Evolutionary conservation across 2,888 invertebrate species (phyloP).

Genomic region (Cyrtodaria siliqua): DNA sequence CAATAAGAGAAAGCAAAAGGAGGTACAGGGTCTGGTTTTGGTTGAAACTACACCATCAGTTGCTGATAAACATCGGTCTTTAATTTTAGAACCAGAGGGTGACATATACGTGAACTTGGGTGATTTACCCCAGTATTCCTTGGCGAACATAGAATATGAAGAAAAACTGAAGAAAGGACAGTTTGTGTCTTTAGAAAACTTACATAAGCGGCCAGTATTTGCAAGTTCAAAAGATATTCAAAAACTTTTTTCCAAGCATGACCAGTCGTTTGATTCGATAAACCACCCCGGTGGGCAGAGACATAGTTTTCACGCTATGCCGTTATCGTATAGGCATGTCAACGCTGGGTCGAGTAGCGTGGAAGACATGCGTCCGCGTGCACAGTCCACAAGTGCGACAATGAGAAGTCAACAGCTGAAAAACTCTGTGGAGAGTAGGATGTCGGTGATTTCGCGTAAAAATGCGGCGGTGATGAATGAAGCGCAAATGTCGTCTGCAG

Average conservation of each 20-base stretch:
- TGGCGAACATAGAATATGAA: slow-evolving; percentile 49
- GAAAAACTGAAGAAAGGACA: slow-evolving; percentile 61
- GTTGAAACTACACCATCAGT: slow-evolving; percentile 2
- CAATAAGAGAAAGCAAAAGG: slow-evolving; percentile 34
- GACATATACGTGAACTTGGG: slow-evolving; percentile 55
- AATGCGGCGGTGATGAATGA: slow-evolving; percentile 48
- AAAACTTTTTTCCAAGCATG: slow-evolving; percentile 77
- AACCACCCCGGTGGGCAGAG: slow-evolving; percentile 63
- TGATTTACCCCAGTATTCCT: slow-evolving; percentile 59
- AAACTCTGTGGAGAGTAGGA: slow-evolving; percentile 52
- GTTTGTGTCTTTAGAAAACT: slow-evolving; percentile 67
- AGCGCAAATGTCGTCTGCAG: slow-evolving; percentile 6
- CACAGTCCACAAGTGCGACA: slow-evolving; percentile 68
- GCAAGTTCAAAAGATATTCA: slow-evolving; percentile 80
- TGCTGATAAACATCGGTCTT: neutral
- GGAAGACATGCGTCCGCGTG: slow-evolving; percentile 65
- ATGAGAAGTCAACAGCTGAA: slow-evolving; percentile 49
- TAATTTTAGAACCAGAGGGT: slow-evolving; percentile 39
- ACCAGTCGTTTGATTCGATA: slow-evolving; percentile 66
- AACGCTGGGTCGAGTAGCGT: slow-evolving; percentile 35
- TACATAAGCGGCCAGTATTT: slow-evolving; percentile 73
- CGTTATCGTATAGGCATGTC: slow-evolving; percentile 60
- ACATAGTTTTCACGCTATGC: slow-evolving; percentile 75
- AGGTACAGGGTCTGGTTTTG: slow-evolving; percentile 19
- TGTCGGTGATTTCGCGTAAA: slow-evolving; percentile 53